Evolutionary conservation across 53 echinoderm and acorn worm genomes (phyloP), one percentile per base, ranked within the genome.

Genomic region (Crossaster papposus): DNA sequence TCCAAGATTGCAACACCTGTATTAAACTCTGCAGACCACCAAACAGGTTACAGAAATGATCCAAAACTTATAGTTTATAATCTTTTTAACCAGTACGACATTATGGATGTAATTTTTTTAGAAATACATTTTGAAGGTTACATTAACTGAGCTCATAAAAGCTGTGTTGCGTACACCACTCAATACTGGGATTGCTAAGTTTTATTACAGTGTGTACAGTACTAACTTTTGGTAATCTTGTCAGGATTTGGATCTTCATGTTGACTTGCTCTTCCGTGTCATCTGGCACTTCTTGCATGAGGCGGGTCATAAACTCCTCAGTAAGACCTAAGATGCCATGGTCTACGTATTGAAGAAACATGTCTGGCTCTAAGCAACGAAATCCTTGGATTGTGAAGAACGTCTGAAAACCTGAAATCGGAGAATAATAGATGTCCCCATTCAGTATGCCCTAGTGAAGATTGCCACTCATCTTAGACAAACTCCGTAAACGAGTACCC

Each of bases 281-380:
- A 72, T 97, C 95, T 0, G 90, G 83, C 15, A 97, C 64, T 38
- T 97, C 97, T 24, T 93, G 65, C 34, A 97, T 64, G 34, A 95
- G 80, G 23, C 82, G 89, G 1, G 80, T 51, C 6, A 97, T 79
- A 68, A 97, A 97, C 26, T 93, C 90, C 71, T 90, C 88, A 28
- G 89, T 91, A 30, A 95, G 65, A 4, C 86, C 90, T 73, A 97
- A 81, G 23, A 97, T 91, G 70, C 94, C 97, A 31, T 92, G 87
- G 36, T 93, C 88, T 20, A 97, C 90, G 51, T 97, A 94, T 78
- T 97, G 93, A 14, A 97, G 91, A 79, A 97, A 97, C 80, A 92
- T 91, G 23, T 54, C 38, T 14, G 89, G 81, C 32, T 95, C 94
- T 55, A 95, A 77, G 89, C 97, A 97, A 22, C 95, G 90, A 84